These are phyloP conservation scores for Microcebus lehilahytsara DNA, from an alignment of 2,113 vertebrate genomes.

Conservation along the genomic window DNA sequence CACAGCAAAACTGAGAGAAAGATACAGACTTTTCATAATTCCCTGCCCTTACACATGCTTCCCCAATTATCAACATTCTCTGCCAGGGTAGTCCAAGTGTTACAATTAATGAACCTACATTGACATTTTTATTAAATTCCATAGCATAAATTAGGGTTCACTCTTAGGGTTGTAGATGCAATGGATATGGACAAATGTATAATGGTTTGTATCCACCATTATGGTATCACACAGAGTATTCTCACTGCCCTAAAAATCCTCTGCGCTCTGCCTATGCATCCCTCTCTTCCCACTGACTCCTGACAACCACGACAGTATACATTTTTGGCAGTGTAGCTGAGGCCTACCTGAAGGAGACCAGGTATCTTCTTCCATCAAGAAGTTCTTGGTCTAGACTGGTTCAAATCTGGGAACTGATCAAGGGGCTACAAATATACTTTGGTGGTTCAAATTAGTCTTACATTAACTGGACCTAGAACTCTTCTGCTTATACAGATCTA, in stretches of 20 bases:
- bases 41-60: too few species aligned
- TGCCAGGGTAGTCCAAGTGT: neutral
- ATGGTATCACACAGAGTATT: too few species aligned
- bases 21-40: too few species aligned
- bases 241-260: neutral
- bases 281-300: neutral
- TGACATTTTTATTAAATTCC: neutral
- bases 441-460: neutral
- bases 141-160: too few species aligned
- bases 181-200: too few species aligned
- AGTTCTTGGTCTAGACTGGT: neutral
- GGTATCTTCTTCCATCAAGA: neutral
- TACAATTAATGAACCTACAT: neutral
- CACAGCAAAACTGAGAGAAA: neutral
- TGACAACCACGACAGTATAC: neutral
- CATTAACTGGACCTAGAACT: neutral
- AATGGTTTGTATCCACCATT: too few species aligned
- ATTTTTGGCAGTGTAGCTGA: neutral
- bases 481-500: neutral
- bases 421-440: neutral
- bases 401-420: neutral
- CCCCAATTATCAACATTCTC: neutral
- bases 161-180: too few species aligned
- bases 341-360: neutral
- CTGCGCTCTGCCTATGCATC: neutral